Evolutionary conservation across 2,888 invertebrate species (phyloP), one percentile per base, ranked within the genome.

Genomic region (Ophonus ardosiacus): DNA sequence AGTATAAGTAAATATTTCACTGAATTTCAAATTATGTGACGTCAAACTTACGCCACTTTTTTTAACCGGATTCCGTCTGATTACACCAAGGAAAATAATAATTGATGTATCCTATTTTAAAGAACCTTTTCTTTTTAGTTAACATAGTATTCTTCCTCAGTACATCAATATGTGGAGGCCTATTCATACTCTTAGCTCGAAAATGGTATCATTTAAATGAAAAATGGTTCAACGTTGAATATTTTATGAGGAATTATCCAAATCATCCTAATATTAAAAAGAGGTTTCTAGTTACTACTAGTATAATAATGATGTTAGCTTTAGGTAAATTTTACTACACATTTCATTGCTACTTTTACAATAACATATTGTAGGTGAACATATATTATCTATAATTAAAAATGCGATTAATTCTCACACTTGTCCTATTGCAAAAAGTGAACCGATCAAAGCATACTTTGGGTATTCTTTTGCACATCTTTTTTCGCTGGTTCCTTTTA

Each of bases 381-480:
- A 90, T 84, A 83, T 89, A 51, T 86, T 90, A 10, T 90, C 90
- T 68, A 87, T 90, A 51, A 43, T 88, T 40, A 89, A 89, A 61
- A 88, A 88, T 59, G 79, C 88, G 18, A 87, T 86, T 24, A 86
- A 87, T 38, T 87, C 88, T 51, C 82, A 87, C 76, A 81, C 56
- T 5, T 90, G 90, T 85, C 74, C 86, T n/a, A 87, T 87, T 40
- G 87, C 81, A 81, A 84, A 86, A 10, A 85, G 87, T 21, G 86
- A 87, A 56, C 87, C 87, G 8, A 85, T 87, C 0, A 88, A 88
- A 86, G 87, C 88, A 10, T 89, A 89, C 83, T 90, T 90, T 84
- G 88, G 88, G 13, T 86, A 88, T 4, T 91, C 91, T 6, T 92
- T 92, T 88, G 92, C 92, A 0, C 92, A 93, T 90, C 91, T 93